Base-by-base conservation (phyloP, 2,797 vertebrate genomes). In the Sebastes elongatus region DNA sequence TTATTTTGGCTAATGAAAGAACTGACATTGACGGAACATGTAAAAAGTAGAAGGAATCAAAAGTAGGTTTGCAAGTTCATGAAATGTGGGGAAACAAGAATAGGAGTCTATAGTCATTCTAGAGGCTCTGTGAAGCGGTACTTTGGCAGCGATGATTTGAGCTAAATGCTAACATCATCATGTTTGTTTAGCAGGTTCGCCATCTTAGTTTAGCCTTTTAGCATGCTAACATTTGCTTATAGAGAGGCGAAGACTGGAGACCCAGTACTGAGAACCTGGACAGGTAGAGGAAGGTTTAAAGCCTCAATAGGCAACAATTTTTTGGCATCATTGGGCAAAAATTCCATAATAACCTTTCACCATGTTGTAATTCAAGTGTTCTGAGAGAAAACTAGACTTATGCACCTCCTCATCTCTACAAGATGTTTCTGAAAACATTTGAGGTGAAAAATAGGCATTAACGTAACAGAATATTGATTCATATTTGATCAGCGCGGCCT, bases 221-320 rank as follows among this genome's bases (percentile, higher is more conserved):
- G 32, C 32, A 62, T 35, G 6, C 30, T 35, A 42, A 64, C 8
- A 42, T 25, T 18, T 25, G 11, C 38, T 46, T 46, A 46, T 46
- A 46, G 42, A 46, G 42, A 18, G 42, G 14, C 16, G 6, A 46
- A 46, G 42, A 46, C 42, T 91, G 78, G 97, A 98, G 79, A 97
- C 93, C 97, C 97, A 98, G 93, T 96, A 98, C 53, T 92, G 88
- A 67, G 90, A 70, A 3, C 96, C 97, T 98, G 72, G 27, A 69
- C 2, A 71, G 10, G 38, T 1, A 0, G 4, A 25, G n/a, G 25
- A 68, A 32, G 25, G 18, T n/a, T 52, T 52, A 46, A 46, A 46
- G 42, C 42, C 16, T 20, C 42, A 18, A 46, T 46, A 18, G 42
- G 16, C 42, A 46, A 46, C 42, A 46, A 8, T 8, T 18, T 8